Conservation (phyloP, 2,888 invertebrate genomes). For the Catonia carolina region DNA sequence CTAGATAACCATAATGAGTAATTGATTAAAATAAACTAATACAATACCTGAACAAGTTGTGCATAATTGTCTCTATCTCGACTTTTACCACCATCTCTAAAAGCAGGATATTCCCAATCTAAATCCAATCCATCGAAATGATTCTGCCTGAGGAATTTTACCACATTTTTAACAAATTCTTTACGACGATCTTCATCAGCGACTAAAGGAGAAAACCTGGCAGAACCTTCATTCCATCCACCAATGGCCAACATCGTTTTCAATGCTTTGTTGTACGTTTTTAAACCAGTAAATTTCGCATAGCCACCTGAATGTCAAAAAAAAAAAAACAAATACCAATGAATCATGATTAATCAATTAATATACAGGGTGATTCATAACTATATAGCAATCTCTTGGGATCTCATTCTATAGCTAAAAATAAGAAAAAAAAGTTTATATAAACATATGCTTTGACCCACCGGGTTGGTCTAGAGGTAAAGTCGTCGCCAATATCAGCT, state of each 20-base stretch:
- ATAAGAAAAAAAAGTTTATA: no score
- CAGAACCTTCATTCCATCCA: slow-evolving; percentile 90
- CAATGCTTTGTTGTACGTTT: slow-evolving; percentile 85
- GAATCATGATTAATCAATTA: no score
- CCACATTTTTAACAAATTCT: slow-evolving; percentile 73
- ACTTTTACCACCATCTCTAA: slow-evolving; percentile 60
- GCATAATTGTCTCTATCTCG: slow-evolving; percentile 84
- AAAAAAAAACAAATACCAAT: no score
- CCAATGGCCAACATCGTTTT: slow-evolving; percentile 89
- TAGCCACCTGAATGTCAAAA: slow-evolving; percentile 67
- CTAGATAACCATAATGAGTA: no score
- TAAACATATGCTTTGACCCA: no score
- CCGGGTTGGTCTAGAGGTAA: no score
- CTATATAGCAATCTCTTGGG: no score
- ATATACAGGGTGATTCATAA: no score
- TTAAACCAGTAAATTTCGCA: slow-evolving; percentile 86
- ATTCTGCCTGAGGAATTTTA: slow-evolving; percentile 82
- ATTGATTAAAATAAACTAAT: no score
- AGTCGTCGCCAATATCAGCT: no score
- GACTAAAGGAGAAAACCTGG: slow-evolving; percentile 81
- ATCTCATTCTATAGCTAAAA: no score
- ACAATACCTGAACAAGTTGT: slow-evolving; percentile 67
- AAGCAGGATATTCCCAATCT: slow-evolving; percentile 86
- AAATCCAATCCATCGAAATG: slow-evolving; percentile 90
- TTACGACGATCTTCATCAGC: slow-evolving; percentile 67